phyloP scores from a whole-genome alignment of 2,113 vertebrate genomes.

The Embiotoca jacksoni region DNA sequence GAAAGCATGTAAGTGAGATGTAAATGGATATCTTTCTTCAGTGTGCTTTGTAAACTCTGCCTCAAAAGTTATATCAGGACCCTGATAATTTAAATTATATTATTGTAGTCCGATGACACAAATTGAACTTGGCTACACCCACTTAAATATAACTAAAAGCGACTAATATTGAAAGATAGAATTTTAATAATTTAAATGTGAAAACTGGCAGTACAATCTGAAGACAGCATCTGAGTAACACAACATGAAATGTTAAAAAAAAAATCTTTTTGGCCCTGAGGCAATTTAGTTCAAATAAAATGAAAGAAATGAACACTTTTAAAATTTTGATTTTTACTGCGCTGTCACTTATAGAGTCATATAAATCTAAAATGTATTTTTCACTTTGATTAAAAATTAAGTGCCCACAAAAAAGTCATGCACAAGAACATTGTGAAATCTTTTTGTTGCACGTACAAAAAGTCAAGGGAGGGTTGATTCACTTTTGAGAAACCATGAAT shows the following conservation, averaged over 20 bases:
- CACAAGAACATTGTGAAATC: slow-evolving; percentile 62
- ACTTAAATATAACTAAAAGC: slow-evolving; percentile 29
- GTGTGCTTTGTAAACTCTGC: slow-evolving; percentile 26
- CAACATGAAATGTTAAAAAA: slow-evolving; percentile 45
- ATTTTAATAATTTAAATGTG: slow-evolving; percentile 22
- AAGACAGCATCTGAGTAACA: slow-evolving; percentile 38
- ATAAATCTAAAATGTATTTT: slow-evolving; percentile 60
- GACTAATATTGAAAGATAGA: slow-evolving; percentile 33
- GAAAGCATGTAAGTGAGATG: slow-evolving; percentile 61
- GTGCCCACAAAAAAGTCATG: slow-evolving; percentile 27
- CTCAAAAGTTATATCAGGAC: slow-evolving; percentile 24
- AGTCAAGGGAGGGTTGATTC: slow-evolving; percentile 33
- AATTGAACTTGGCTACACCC: slow-evolving; percentile 2
- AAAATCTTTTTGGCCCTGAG: slow-evolving; percentile 30
- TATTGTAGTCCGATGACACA: background rate
- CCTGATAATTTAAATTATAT: slow-evolving; percentile 10
- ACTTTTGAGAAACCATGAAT: slow-evolving; percentile 37
- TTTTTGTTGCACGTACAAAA: slow-evolving; percentile 65
- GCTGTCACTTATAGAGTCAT: slow-evolving; percentile 66
- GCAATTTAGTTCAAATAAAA: slow-evolving; percentile 63
- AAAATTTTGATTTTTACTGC: slow-evolving; percentile 47
- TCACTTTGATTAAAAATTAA: slow-evolving; percentile 74
- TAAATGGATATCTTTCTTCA: slow-evolving; percentile 52
- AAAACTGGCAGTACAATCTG: slow-evolving; percentile 19
- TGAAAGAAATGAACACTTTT: slow-evolving; percentile 45